Base-by-base conservation (phyloP, 2,797 vertebrate species). In the Nannoperca obscura region DNA sequence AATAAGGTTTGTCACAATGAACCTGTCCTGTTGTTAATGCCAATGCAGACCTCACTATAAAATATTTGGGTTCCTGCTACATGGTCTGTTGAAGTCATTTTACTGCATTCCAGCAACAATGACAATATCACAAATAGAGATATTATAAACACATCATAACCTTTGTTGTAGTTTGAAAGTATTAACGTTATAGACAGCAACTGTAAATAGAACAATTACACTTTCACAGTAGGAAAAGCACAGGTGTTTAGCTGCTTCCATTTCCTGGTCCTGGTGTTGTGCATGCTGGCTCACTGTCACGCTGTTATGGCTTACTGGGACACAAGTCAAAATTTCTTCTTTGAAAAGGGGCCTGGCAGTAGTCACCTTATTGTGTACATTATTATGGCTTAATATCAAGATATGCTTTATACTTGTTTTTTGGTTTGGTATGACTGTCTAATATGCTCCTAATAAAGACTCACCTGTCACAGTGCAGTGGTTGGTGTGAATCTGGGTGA, bases 401-500 rank as follows among this genome's bases (percentile, higher is more conserved):
- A 46, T 50, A 13, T 55, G 34, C 44, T 62, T 36, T 24, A 20
- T 42, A 24, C 54, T 24, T 36, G n/a, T 40, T 81, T 53, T n/a
- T 19, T 40, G 4, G 14, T 69, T 60, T 34, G 36, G 40, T 17
- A 53, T n/a, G 49, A 62, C 32, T 20, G 5, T 72, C 15, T 32
- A 42, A 38, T 24, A 62, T 24, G 52, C 44, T 63, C 27, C 49
- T 82, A 82, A 84, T 85, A 78, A 84, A 85, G 82, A 86, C 61
- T 71, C 61, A 74, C 61, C 42, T 71, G 69, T 82, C 59, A 60
- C 46, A 50, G 61, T 13, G 44, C 47, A 22, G 36, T 69, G 55
- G 74, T 68, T 58, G 81, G 65, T 66, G 38, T 63, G 81, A 81
- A 84, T 93, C 80, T 83, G 81, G 72, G 74, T 79, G 90, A 84